Evolutionary conservation across 2,888 invertebrate genomes (phyloP).

Genomic region (Baccha elongata): DNA sequence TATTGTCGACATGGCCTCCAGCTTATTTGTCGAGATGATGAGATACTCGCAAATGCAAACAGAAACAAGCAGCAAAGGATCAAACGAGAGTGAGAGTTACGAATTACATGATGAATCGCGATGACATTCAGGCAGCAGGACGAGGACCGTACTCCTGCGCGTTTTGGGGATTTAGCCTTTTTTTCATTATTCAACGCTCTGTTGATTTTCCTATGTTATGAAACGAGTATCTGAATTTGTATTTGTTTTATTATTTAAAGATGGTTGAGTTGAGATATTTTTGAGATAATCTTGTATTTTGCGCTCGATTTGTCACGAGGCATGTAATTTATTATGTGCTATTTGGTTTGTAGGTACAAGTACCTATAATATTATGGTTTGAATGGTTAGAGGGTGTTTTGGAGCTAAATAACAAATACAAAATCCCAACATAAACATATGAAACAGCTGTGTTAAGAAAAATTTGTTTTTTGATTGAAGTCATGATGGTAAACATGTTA

Average conservation of each 20-base stretch:
- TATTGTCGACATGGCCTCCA: conserved; percentile 61
- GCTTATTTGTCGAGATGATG: conserved; percentile 69
- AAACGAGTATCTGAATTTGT: conserved; percentile 54
- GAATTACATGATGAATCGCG: conserved; percentile 23
- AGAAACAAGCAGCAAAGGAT: conserved; percentile 30
- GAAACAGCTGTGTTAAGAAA: conserved; percentile 53
- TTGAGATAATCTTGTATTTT: conserved; percentile 64
- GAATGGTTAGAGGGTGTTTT: conserved; percentile 57
- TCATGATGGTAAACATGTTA: conserved; percentile 42
- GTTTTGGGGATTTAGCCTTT: conserved; percentile 45
- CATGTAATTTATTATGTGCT: conserved; percentile 54
- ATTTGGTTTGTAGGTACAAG: background rate
- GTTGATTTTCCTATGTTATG: conserved; percentile 38
- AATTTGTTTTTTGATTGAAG: conserved; percentile 31
- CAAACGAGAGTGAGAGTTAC: conserved; percentile 52
- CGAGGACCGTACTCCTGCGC: conserved; percentile 38
- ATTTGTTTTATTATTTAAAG: conserved; percentile 60
- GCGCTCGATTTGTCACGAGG: conserved; percentile 67
- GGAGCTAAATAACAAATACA: conserved; percentile 1
- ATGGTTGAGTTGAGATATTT: conserved; percentile 44
- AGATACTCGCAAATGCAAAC: conserved; percentile 60
- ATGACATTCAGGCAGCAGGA: background rate
- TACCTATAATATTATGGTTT: background rate
- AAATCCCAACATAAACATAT: conserved; percentile 3
- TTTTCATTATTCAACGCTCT: conserved; percentile 44